phyloP scores from a whole-genome alignment of 92 coral and sea anemone species.

The Siderastrea radians region DNA sequence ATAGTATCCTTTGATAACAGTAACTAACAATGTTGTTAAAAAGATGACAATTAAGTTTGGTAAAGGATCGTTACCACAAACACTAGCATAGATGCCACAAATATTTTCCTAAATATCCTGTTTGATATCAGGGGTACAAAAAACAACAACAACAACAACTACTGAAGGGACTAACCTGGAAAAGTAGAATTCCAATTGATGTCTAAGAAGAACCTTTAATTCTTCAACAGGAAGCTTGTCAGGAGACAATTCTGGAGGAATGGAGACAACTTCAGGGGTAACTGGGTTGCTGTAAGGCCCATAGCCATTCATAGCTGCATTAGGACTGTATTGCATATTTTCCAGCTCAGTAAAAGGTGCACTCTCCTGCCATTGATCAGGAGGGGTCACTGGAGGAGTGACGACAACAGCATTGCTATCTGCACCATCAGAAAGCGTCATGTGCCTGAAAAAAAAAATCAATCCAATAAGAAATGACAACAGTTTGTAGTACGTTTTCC shows the following conservation, averaged over 20 bases:
- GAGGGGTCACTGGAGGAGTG: slow-evolving; percentile 32
- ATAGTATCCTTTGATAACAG: no score
- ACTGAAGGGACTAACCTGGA: slow-evolving; percentile 72
- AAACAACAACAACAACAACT: not conserved
- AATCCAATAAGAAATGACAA: not conserved
- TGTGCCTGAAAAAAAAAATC: slow-evolving; percentile 15
- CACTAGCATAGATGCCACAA: no score
- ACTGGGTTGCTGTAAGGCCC: slow-evolving; percentile 67
- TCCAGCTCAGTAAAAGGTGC: slow-evolving; percentile 47
- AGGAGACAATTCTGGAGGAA: slow-evolving; percentile 75
- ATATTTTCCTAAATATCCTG: no score
- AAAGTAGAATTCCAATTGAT: slow-evolving; percentile 93
- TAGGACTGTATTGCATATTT: slow-evolving; percentile 87
- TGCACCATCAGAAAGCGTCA: slow-evolving; percentile 38
- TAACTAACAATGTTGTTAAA: no score
- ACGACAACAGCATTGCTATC: slow-evolving; percentile 1
- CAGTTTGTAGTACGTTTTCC: no score
- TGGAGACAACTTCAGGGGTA: slow-evolving; percentile 56
- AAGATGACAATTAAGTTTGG: no score
- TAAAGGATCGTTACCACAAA: no score
- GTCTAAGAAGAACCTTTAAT: slow-evolving; percentile 80
- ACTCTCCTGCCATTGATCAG: slow-evolving; percentile 72
- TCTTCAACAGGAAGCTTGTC: slow-evolving; percentile 84
- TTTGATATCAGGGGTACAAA: not conserved
- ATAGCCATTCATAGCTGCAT: slow-evolving; percentile 76